These are phyloP conservation scores for Rosalia funebris DNA, from an alignment of 2,888 invertebrate species.

Conservation along the genomic window DNA sequence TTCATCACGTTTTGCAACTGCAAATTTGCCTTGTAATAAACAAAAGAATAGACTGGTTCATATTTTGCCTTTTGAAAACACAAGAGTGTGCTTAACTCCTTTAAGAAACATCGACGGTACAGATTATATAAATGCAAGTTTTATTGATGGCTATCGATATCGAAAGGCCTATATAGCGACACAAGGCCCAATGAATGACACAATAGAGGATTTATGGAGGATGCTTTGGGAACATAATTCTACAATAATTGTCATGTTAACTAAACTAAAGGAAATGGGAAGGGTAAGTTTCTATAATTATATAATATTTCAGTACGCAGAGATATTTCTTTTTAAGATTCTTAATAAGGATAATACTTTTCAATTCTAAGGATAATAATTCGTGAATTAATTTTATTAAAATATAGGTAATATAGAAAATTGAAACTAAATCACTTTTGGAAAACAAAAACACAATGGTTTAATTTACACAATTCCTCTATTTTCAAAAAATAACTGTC, in stretches of 20 bases:
- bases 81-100: conserved; percentile 91
- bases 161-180: conserved; percentile 96
- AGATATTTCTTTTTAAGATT: too few species aligned
- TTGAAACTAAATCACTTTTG: too few species aligned
- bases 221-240: conserved; percentile 99
- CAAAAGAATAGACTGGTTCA: conserved; percentile 98
- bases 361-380: too few species aligned
- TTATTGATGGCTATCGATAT: conserved; percentile 95
- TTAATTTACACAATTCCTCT: too few species aligned
- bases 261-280: conserved; percentile 97
- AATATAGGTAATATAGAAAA: too few species aligned
- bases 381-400: too few species aligned
- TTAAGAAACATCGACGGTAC: conserved; percentile 91
- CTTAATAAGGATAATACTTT: too few species aligned
- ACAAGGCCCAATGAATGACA: conserved; percentile 97
- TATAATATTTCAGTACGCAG: too few species aligned
- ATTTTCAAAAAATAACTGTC: too few species aligned
- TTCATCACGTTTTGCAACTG: conserved; percentile 93
- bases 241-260: conserved; percentile 98
- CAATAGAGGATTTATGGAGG: conserved; percentile 98
- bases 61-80: conserved; percentile 96
- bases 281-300: conserved; percentile 83
- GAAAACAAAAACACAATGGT: too few species aligned
- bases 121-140: conserved; percentile 98
- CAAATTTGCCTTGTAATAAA: conserved; percentile 96